phyloP scores from a whole-genome alignment of 2,888 invertebrate species.

The Cataglyphis rosenhaueri region DNA sequence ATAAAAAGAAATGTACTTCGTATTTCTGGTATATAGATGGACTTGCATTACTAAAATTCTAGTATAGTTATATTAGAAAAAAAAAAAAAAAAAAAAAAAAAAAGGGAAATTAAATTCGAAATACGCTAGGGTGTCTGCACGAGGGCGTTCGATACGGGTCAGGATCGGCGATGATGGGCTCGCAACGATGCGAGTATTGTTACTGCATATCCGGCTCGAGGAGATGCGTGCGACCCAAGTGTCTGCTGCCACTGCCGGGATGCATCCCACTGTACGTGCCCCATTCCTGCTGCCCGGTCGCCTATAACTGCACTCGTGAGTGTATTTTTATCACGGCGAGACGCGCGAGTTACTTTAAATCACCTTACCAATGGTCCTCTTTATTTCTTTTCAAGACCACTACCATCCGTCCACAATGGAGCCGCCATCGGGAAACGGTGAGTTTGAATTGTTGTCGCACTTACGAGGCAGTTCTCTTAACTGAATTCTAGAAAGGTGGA shows the following conservation, averaged over 20 bases:
- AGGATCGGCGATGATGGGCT: conserved; percentile 93
- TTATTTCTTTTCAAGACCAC: conserved; percentile 64
- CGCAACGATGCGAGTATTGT: conserved; percentile 94
- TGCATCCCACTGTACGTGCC: conserved; percentile 89
- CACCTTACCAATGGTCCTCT: conserved; percentile 35
- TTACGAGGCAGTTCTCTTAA: conserved; percentile 27
- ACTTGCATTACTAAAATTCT: background rate
- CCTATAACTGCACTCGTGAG: conserved; percentile 90
- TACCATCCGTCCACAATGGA: conserved; percentile 75
- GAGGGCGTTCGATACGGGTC: conserved; percentile 91
- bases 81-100: conserved; percentile 9
- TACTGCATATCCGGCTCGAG: conserved; percentile 89
- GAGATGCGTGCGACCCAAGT: conserved; percentile 92
- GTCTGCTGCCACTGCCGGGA: conserved; percentile 91
- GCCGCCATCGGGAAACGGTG: conserved; percentile 78
- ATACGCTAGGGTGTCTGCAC: conserved; percentile 88
- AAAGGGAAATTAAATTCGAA: background rate
- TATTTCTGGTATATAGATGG: background rate
- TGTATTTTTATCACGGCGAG: conserved; percentile 59
- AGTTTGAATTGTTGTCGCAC: conserved; percentile 64
- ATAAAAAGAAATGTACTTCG: background rate
- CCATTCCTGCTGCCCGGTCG: conserved; percentile 92
- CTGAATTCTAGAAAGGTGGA: conserved; percentile 26
- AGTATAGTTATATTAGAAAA: background rate
- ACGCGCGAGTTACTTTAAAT: conserved; percentile 20